phyloP scores from a whole-genome alignment of 2,888 invertebrate genomes.

The Escarpia spicata region DNA sequence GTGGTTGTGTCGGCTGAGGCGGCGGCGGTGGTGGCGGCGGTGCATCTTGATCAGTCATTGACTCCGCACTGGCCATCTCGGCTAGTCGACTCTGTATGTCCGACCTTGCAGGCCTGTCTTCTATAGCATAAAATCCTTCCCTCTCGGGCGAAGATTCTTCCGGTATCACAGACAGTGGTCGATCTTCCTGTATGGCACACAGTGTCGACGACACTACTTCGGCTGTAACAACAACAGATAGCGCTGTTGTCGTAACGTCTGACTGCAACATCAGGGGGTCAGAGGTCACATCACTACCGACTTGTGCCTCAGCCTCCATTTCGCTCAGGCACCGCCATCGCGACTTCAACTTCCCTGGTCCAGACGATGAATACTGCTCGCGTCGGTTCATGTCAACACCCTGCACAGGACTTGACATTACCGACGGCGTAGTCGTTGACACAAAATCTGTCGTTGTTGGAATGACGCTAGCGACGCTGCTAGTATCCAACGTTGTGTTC shows the following conservation, averaged over 20 bases:
- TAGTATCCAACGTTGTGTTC: not conserved
- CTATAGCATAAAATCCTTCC: not conserved
- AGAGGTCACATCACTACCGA: not conserved
- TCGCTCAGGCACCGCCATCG: slow-evolving; percentile 46
- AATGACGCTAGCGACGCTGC: not conserved
- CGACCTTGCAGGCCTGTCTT: not conserved
- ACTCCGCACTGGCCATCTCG: not conserved
- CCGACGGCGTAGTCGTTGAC: not conserved
- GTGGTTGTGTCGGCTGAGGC: slow-evolving; percentile 27
- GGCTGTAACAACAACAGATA: not conserved
- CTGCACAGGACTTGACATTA: not conserved
- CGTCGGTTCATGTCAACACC: not conserved
- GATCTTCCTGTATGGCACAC: not conserved
- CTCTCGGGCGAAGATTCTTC: not conserved
- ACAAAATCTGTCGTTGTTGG: not conserved
- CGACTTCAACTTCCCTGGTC: slow-evolving; percentile 44
- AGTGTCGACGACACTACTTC: slow-evolving; percentile 13
- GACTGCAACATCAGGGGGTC: not conserved
- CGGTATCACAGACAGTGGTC: not conserved
- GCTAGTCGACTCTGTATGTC: slow-evolving; percentile 17
- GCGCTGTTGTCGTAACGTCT: not conserved
- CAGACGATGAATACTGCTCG: slow-evolving; percentile 6
- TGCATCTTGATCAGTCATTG: not conserved
- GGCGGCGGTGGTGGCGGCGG: slow-evolving; percentile 24
- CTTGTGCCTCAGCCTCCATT: slow-evolving; percentile 33